Evolutionary conservation across 1,140 invertebrate genomes (phyloP).

Genomic region (Pteromalus puparum): DNA sequence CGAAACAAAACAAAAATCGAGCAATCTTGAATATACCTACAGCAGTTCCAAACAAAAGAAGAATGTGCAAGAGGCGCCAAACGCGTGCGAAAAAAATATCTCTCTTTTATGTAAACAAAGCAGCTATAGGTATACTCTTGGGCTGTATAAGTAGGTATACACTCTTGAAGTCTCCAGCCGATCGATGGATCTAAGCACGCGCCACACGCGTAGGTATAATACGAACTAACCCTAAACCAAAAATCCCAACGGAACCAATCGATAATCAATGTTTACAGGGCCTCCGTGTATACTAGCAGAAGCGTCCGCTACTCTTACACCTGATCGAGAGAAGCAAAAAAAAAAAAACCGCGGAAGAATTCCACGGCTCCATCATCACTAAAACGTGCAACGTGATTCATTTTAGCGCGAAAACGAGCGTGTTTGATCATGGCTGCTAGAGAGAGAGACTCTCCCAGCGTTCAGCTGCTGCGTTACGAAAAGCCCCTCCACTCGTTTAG

Average conservation of each 20-base stretch:
- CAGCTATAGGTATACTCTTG: background rate
- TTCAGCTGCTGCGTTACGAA: conserved; percentile 1
- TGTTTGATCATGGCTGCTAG: background rate
- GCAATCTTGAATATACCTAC: too few relatives aligned
- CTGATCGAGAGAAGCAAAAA: background rate
- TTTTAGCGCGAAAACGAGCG: conserved; percentile 29
- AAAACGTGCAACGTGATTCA: conserved; percentile 21
- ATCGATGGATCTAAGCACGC: too few relatives aligned
- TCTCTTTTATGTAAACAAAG: background rate
- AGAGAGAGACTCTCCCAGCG: background rate
- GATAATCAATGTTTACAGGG: background rate
- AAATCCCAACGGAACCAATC: background rate
- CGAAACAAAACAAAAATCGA: background rate
- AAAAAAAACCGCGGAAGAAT: background rate
- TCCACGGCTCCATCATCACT: background rate
- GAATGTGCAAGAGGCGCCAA: background rate
- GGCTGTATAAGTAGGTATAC: too few relatives aligned
- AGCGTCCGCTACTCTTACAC: background rate
- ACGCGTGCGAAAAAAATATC: background rate
- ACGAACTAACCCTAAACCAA: background rate
- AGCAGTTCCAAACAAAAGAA: background rate
- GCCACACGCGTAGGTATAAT: too few relatives aligned
- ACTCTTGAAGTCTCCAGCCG: too few relatives aligned
- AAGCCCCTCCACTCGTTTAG: background rate
- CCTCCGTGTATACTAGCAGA: background rate